Conservation (phyloP, 1,140 invertebrate species). For the Drosophila trapezifrons region DNA sequence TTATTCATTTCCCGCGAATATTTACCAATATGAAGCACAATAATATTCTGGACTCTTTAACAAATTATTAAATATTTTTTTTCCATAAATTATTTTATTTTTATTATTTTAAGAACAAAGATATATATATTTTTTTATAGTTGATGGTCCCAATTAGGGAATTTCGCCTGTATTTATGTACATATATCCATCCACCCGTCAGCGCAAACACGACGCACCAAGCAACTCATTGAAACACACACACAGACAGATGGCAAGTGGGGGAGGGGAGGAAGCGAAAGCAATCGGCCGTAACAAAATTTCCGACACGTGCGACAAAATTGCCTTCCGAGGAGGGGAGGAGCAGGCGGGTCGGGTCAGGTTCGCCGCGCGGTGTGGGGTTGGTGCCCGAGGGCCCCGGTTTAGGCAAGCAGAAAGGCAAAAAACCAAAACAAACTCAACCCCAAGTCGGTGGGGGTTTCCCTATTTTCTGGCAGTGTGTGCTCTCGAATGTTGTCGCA, state of each 20-base stretch:
- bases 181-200: conserved; percentile 19
- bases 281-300: conserved; percentile 82
- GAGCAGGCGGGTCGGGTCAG: conserved; percentile 12
- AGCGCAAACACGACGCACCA: conserved; percentile 23
- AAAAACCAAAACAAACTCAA: conserved; percentile 48
- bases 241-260: conserved; percentile 11
- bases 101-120: background rate
- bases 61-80: too few relatives aligned
- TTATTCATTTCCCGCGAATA: too few relatives aligned
- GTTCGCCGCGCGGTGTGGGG: conserved; percentile 10
- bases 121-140: background rate
- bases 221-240: conserved; percentile 36
- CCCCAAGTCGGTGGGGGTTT: conserved; percentile 10
- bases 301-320: conserved; percentile 82
- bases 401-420: conserved; percentile 42
- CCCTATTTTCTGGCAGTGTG: conserved; percentile 28
- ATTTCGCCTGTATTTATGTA: conserved; percentile 9
- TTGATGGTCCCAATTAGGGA: background rate
- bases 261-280: conserved; percentile 49
- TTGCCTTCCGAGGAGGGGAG: conserved; percentile 37
- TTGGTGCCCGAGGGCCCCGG: conserved; percentile 14
- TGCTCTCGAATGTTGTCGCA: conserved; percentile 10
- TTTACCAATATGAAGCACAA: too few relatives aligned
- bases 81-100: too few relatives aligned
- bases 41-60: too few relatives aligned